Base-by-base conservation (phyloP, 2,797 vertebrate species). In the Notolepis coatsorum region DNA sequence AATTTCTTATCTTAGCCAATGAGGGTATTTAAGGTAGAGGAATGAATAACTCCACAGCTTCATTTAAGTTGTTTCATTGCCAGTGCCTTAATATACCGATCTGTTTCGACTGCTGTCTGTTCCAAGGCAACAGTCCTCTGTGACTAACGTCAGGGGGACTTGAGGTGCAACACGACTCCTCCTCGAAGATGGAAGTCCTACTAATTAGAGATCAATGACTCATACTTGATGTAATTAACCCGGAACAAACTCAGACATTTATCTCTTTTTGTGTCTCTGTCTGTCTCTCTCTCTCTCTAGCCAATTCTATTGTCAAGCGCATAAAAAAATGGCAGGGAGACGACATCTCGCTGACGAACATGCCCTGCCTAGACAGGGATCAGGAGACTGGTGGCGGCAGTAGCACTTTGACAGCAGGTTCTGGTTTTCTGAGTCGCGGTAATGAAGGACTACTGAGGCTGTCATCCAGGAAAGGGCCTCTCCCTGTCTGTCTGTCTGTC, bases 401-500 rank as follows among this genome's bases (percentile, higher is more conserved):
- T 65, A 61, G 71, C 65, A 15, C 73, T 75, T 37, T 84, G 84
- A 87, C 85, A 81, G 80, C 35, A 57, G 51, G 65, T 75, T 83
- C 87, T 68, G 75, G 81, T 75, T 85, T 81, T 81, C 69, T 76
- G 66, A 55, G 61, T 68, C 71, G 60, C 71, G 37, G 73, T 90
- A 87, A 90, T 91, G 85, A 90, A 81, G 84, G 85, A 80, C 73
- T 82, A 75, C 73, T 18, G 73, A 80, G 71, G 79, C 79, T 86
- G 84, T 86, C 81, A 81, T 84, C 78, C 71, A 82, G 61, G 68
- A 82, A 85, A 73, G 31, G 53, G 73, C 75, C 77, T 71, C 78
- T 73, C 73, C 46, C 75, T n/a, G 23, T 27, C 30, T 38, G 23
- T 39, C n/a, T 28, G 35, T 41, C 37, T 18, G 4, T 27, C 51